Base-by-base conservation (phyloP, 2,888 invertebrate genomes). In the Drosophila parthenogenetica region DNA sequence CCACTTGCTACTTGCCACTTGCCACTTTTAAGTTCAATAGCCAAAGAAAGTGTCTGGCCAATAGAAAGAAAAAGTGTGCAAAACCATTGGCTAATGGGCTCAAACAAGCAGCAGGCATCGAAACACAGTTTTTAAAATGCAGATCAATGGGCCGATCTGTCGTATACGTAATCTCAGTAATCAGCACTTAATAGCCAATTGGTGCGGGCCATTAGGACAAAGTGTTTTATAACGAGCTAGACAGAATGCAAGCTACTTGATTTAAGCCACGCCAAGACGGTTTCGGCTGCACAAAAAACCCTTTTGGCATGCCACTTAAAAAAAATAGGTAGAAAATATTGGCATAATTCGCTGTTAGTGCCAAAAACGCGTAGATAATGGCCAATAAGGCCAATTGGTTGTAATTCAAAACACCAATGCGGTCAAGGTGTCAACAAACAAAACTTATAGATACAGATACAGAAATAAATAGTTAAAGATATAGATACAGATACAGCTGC, bases 61-160 rank as follows among this genome's bases (percentile, higher is more conserved):
- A 73, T 83, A 76, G 84, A 85, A 85, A 85, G 84, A 85, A 85
- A 85, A 88, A 85, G 84, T 85, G 87, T 69, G 86, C 75, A 72
- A 69, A 61, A 42, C 50, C 55, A 37, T 35, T 65, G 48, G 60
- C 73, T 67, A 78, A 72, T 77, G 77, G 73, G 67, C 57, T 57
- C 63, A 62, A 59, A 10, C 5, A 19, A 17, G 11, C 49, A 13
- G 73, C 59, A 69, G 69, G 64, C 62, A 25, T 8, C 11, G 11
- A 22, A n/a, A 54, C 40, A 25, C 61, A 37, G 58, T 19, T 14
- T 35, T 40, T 40, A 11, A 40, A 45, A 54, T 43, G 43, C 48
- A 32, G 49, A 19, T 48, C 39, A 57, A 40, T 68, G 40, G 68
- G 61, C 25, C 58, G 53, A 66, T 37, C 68, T 43, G 69, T 43